These are phyloP conservation scores for Micropoecilia bifurca DNA, from an alignment of 2,797 vertebrate species.

Conservation along the genomic window DNA sequence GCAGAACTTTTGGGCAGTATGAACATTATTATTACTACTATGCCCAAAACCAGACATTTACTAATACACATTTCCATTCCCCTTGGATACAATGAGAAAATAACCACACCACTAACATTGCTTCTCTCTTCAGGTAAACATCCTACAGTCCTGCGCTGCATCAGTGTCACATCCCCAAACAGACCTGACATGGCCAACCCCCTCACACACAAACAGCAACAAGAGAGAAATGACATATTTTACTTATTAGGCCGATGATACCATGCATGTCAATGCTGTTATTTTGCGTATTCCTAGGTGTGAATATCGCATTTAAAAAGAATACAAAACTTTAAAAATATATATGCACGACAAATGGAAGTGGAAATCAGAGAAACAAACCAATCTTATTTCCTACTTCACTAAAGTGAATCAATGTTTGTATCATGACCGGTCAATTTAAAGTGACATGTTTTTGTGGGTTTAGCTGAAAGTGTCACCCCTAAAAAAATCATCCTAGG, in stretches of 20 bases:
- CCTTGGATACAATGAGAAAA: not conserved
- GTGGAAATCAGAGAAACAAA: not conserved
- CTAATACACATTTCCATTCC: not conserved
- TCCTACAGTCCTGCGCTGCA: not conserved
- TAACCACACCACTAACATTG: not conserved
- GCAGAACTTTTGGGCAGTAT: not conserved
- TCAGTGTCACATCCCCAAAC: not conserved
- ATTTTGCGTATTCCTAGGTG: not conserved
- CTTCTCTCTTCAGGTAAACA: not conserved
- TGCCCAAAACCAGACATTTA: not conserved
- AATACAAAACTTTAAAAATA: not conserved
- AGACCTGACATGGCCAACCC: not conserved
- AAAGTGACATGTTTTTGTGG: not conserved
- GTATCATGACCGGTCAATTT: not conserved
- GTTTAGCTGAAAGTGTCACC: not conserved
- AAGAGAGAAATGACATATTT: not conserved
- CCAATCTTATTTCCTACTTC: not conserved
- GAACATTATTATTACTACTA: not conserved
- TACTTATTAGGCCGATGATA: not conserved
- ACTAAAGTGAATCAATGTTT: not conserved
- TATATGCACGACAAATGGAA: not conserved
- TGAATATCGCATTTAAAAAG: not conserved
- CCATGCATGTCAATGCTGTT: not conserved
- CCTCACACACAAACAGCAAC: not conserved
- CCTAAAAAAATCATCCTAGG: not conserved